Conservation (phyloP, 2,888 invertebrate genomes). For the Yponomeuta evonymella region DNA sequence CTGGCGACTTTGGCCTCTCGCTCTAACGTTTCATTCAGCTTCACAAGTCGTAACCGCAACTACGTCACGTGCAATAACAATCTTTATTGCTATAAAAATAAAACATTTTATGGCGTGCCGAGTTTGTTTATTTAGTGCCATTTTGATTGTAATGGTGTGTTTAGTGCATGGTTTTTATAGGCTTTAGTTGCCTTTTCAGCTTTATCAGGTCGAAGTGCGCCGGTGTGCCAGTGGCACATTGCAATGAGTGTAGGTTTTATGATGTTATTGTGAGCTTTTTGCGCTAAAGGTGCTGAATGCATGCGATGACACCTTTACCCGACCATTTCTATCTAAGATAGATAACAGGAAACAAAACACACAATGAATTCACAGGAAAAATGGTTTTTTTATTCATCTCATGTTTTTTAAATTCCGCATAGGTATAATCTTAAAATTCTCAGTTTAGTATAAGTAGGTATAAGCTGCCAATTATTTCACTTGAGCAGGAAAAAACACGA, state of each 20-base stretch:
- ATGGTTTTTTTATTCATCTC: no score
- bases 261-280: constrained; percentile 74
- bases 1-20: constrained; percentile 41
- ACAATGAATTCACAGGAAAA: no score
- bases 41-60: constrained; percentile 61
- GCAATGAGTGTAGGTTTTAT: constrained; percentile 74
- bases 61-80: constrained; percentile 65
- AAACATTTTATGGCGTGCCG: constrained; percentile 69
- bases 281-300: constrained; percentile 69
- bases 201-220: constrained; percentile 74
- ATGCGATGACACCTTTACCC: constrained; percentile 38
- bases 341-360: no score
- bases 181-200: constrained; percentile 76
- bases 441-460: no score
- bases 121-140: constrained; percentile 68
- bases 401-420: no score
- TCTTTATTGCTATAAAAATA: constrained; percentile 66
- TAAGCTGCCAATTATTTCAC: no score
- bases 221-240: constrained; percentile 74
- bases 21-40: constrained; percentile 66
- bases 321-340: not conserved
- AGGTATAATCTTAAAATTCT: no score
- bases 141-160: constrained; percentile 62
- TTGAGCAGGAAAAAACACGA: no score
- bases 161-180: constrained; percentile 77